Percentiles rank a stretch among this genome's conserved stretches.
Evolutionary conservation across 2,888 invertebrate species (phyloP).

Genomic region (Leptopilina drosophilae): DNA sequence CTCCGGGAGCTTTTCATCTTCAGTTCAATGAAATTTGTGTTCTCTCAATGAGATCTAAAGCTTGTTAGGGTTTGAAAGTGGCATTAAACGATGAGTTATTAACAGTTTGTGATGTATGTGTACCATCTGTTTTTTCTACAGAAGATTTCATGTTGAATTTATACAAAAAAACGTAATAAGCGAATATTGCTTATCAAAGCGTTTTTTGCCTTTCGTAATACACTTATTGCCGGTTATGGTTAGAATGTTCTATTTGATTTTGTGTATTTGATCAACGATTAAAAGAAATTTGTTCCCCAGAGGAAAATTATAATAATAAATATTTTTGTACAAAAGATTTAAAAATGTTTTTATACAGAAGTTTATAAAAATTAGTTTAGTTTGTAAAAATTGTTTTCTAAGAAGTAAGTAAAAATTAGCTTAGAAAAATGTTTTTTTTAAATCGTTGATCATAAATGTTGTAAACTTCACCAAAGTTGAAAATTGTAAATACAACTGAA

Average conservation of each 20-base stretch:
- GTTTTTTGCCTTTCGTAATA: not conserved
- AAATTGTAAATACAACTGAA: not conserved
- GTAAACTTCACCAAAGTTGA: not conserved
- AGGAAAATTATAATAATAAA: too few species aligned
- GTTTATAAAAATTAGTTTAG: too few species aligned
- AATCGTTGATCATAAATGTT: too few species aligned
- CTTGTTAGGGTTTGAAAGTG: not conserved
- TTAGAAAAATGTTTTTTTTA: too few species aligned
- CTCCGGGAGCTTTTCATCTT: constrained; percentile 1
- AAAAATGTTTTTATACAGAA: too few species aligned
- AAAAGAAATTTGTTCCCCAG: too few species aligned
- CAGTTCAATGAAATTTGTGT: constrained; percentile 20
- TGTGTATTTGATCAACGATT: too few species aligned
- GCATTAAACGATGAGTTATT: not conserved
- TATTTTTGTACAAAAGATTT: too few species aligned
- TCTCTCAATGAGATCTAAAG: constrained; percentile 7
- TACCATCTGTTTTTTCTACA: not conserved
- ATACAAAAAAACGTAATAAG: not conserved
- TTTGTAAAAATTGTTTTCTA: too few species aligned
- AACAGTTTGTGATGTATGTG: not conserved
- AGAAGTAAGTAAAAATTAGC: too few species aligned
- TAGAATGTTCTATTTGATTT: too few species aligned
- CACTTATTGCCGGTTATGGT: too few species aligned
- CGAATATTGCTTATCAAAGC: not conserved
- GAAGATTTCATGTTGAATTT: not conserved